Evolutionary conservation across 2,113 vertebrate genomes (phyloP), one percentile per base, ranked within the genome.

Genomic region (Coregonus clupeaformis): DNA sequence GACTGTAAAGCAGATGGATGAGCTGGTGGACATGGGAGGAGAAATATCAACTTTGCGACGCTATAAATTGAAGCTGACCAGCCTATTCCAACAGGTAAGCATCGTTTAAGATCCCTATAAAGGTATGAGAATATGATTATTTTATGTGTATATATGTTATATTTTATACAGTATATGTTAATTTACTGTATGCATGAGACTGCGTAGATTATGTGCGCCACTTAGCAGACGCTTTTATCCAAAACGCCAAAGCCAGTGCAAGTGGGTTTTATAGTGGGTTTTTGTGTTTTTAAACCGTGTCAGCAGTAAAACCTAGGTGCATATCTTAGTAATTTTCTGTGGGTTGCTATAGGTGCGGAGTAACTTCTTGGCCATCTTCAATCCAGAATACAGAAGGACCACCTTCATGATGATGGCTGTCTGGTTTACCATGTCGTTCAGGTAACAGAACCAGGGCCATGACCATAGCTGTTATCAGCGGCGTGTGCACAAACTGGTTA

Each of bases 341-440:
- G 63, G 22, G 36, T 65, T 27, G 24, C 42, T 79, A 20, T 81
- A 97, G 97, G 96, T 98, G 22, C 92, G 94, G 92, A 92, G 88
- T 32, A 99, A 98, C 75, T 95, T 98, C 75, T 89, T 96, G 25
- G 94, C 96, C 75, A 95, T 96, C 87, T 98, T 99, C 20, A 91
- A 86, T 0, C 96, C 95, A 0, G 95, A 98, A 71, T 98, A 95
- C 69, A 95, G 96, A 2, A 92, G 97, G 3, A 95, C 95, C 1
- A 98, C 97, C 0, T 93, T 97, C 55, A 96, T 98, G 96, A 95
- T 98, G 94, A 97, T 98, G 96, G 97, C 95, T 0, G 97, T 99
- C 20, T 98, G 97, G 97, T 98, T 98, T 88, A 96, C 94, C 86
- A 98, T 99, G 96, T 97, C 96, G 0, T 99, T 98, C 93, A 98